Percentiles rank a stretch among this genome's conserved stretches.
Conservation (phyloP, 2,888 invertebrate genomes). For the Troilus luridus region DNA sequence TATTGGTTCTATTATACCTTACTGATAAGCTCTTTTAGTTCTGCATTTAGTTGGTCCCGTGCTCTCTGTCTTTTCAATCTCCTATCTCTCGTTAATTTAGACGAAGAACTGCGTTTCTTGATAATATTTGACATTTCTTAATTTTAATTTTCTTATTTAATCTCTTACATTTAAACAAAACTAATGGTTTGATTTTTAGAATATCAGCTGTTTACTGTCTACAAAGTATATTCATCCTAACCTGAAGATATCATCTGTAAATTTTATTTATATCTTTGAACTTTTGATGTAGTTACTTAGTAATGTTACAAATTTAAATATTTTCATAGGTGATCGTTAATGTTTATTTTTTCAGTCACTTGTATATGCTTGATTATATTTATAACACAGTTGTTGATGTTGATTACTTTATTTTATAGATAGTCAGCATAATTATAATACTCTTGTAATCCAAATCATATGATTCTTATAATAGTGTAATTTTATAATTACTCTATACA, state of each 20-base stretch:
- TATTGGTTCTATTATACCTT: background rate
- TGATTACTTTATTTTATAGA: background rate
- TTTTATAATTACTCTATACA: background rate
- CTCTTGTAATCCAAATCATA: background rate
- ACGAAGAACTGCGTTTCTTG: background rate
- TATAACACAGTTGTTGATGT: background rate
- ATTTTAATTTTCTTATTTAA: constrained; percentile 28
- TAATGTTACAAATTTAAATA: background rate
- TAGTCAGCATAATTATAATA: background rate
- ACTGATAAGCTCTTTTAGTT: constrained; percentile 13
- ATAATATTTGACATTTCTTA: constrained; percentile 26
- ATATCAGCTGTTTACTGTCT: constrained; percentile 4
- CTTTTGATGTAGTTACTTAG: background rate
- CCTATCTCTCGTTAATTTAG: background rate
- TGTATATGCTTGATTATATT: background rate
- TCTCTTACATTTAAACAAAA: background rate
- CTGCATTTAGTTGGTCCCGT: background rate
- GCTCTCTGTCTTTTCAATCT: background rate
- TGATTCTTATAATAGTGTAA: background rate
- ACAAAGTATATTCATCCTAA: background rate
- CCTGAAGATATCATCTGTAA: background rate
- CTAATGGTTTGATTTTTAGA: constrained; percentile 6
- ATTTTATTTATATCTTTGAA: background rate
- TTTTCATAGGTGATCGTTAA: background rate
- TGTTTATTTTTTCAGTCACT: background rate